Evolutionary conservation across 2,888 invertebrate genomes (phyloP).

Genomic region (Platypus cylindrus): DNA sequence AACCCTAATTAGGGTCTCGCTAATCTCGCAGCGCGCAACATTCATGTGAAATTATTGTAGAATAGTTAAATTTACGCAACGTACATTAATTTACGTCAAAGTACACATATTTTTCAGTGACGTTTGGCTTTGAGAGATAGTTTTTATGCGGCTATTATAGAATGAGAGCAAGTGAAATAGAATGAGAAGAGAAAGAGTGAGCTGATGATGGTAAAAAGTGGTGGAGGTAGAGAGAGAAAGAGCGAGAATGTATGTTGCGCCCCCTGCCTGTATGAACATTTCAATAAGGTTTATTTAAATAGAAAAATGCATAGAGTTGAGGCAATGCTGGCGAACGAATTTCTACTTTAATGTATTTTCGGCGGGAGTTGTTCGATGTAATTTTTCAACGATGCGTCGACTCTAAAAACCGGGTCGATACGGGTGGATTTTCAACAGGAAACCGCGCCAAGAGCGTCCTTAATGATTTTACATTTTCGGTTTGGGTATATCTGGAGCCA

Average conservation of each 20-base stretch:
- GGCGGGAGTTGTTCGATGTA: too few relatives aligned
- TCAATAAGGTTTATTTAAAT: slow-evolving; percentile 32
- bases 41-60: slow-evolving; percentile 34
- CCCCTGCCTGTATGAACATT: slow-evolving; percentile 22
- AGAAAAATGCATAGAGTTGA: slow-evolving; percentile 35
- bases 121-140: slow-evolving; percentile 36
- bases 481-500: too few relatives aligned
- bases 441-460: slow-evolving; percentile 10
- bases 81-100: slow-evolving; percentile 40
- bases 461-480: too few relatives aligned
- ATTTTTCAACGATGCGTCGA: slow-evolving; percentile 34
- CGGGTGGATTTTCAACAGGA: slow-evolving; percentile 14
- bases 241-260: slow-evolving; percentile 23
- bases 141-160: too few relatives aligned
- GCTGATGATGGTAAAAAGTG: too few relatives aligned
- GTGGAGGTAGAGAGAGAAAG: too few relatives aligned
- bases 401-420: slow-evolving; percentile 32
- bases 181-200: too few relatives aligned
- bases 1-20: too few relatives aligned
- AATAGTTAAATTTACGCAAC: slow-evolving; percentile 38
- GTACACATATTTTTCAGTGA: slow-evolving; percentile 38
- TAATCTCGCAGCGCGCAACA: slow-evolving; percentile 31
- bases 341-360: too few relatives aligned
- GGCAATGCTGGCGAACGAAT: too few relatives aligned
- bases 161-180: too few relatives aligned